Percentiles rank a stretch among this genome's conserved stretches.
Conservation (phyloP, 2,113 vertebrate genomes). For the Malurus melanocephalus region DNA sequence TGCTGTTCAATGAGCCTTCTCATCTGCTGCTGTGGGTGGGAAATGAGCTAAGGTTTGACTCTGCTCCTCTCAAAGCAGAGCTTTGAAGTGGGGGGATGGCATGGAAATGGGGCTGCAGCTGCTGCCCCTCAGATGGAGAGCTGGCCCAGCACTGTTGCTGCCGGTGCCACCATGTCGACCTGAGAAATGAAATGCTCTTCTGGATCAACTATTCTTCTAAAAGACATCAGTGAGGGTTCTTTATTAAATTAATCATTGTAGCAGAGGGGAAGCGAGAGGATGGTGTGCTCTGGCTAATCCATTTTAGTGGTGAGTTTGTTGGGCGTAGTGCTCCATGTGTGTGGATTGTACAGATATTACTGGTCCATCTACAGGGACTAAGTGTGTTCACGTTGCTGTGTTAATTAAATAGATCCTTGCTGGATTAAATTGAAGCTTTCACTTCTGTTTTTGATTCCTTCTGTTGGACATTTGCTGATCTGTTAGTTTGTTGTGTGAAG, state of each 20-base stretch:
- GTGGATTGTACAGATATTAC: not conserved
- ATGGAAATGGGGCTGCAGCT: not conserved
- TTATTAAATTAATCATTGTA: not conserved
- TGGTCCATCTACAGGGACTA: not conserved
- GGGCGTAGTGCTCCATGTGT: not conserved
- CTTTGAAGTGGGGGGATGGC: not conserved
- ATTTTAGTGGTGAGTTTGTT: not conserved
- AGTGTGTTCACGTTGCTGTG: not conserved
- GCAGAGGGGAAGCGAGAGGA: not conserved
- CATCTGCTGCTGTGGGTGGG: fast-evolving
- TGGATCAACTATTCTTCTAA: not conserved
- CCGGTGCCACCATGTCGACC: not conserved
- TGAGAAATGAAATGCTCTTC: not conserved
- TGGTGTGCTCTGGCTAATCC: not conserved
- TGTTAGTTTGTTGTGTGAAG: conserved; percentile 19
- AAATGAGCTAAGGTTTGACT: not conserved
- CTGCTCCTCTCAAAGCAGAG: not conserved
- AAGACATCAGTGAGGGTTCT: not conserved
- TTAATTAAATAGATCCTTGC: not conserved
- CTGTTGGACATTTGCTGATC: not conserved
- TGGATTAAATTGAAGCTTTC: not conserved
- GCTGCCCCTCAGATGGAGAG: fast-evolving
- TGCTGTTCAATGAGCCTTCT: not conserved
- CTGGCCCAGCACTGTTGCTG: not conserved
- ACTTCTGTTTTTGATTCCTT: conserved; percentile 6